Base-by-base conservation (phyloP, 1,140 invertebrate genomes). In the Thaumetopoea pityocampa region DNA sequence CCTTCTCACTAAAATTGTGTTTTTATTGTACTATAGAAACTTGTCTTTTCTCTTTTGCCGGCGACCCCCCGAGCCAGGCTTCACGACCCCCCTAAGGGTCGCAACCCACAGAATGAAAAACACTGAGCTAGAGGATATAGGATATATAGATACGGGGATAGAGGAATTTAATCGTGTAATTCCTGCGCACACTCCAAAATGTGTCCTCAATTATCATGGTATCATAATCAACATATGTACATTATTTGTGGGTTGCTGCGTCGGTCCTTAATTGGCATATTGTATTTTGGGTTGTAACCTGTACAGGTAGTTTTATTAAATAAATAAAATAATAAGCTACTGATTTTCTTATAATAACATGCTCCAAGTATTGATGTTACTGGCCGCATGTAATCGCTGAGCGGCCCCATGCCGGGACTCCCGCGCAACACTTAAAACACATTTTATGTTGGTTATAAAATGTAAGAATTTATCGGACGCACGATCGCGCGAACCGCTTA, bases 381-480 rank as follows among this genome's bases (percentile, higher is more conserved):
- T 35, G 19, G 8, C 17, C 17, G 3, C 20, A n/a, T 15, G 33
- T 24, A 35, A 35, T 33, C 30, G 18, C n/a, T 33, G 11, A 19
- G 6, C 15, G 14, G 7, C 23, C 14, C 23, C 35, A 27, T 38
- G 36, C 26, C 14, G 36, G 0, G 36, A 26, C 12, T n/a, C 9
- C 23, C 14, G 14, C 15, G 34, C 34, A 26, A 26, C 22, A 9
- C 10, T 3, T 10, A 27, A 10, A 28, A 38, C 34, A 14, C 24
- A 20, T 29, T 38, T 28, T 38, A 38, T 28, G 16, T 24, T 27
- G 10, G 36, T 29, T 38, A 26, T 38, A 38, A 38, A 38, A 38
- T 38, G 5, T 20, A 18, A 14, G 16, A 15, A 38, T 38, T 38
- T 38, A 38, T 38, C 4, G 24, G n/a, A 20, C 9, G 22, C 17